Evolutionary conservation across 1,140 invertebrate species (phyloP).

Genomic region (Diabrotica undecimpunctata): DNA sequence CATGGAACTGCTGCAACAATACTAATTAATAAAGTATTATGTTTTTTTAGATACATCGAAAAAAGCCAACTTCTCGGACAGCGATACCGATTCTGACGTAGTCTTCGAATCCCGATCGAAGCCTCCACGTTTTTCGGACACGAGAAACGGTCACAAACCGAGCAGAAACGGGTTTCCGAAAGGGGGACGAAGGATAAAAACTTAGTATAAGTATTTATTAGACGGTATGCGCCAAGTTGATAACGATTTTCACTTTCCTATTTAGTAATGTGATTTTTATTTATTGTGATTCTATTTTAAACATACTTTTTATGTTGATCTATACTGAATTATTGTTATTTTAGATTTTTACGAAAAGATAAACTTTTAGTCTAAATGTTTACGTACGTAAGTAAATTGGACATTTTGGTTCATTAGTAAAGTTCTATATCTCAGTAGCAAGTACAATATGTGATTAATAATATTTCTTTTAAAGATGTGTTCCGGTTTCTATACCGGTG

Average conservation of each 20-base stretch:
- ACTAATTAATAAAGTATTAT: too few species aligned
- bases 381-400: too few species aligned
- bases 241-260: neutral
- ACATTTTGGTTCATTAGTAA: too few species aligned
- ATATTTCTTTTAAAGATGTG: too few species aligned
- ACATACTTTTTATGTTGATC: neutral
- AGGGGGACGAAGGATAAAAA: constrained; percentile 51
- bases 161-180: constrained; percentile 53
- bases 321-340: too few species aligned
- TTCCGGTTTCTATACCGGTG: too few species aligned
- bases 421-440: too few species aligned
- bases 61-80: constrained; percentile 65
- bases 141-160: constrained; percentile 51
- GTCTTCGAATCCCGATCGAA: constrained; percentile 62
- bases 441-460: too few species aligned
- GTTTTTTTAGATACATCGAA: constrained; percentile 50
- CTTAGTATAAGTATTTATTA: constrained; percentile 39
- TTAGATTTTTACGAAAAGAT: too few species aligned
- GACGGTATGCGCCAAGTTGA: neutral
- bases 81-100: constrained; percentile 72
- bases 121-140: constrained; percentile 49
- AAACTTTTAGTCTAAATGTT: too few species aligned
- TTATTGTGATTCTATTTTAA: constrained; percentile 1
- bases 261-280: neutral
- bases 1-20: too few species aligned